phyloP scores from a whole-genome alignment of 2,797 vertebrate genomes.

The Rallus crepitans region DNA sequence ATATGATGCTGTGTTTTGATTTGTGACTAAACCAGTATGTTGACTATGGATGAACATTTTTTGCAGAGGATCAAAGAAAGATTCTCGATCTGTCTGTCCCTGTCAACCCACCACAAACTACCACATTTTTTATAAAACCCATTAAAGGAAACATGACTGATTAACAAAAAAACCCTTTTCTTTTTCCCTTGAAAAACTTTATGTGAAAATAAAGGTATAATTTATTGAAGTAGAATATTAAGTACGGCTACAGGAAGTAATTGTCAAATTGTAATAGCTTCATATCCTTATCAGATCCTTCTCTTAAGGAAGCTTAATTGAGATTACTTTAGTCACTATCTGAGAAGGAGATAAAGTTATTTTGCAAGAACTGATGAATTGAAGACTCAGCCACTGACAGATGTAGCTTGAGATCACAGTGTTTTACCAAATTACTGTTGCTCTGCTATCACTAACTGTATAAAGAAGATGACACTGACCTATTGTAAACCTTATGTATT shows the following conservation, averaged over 20 bases:
- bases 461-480: background rate
- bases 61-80: background rate
- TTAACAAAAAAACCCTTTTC: background rate
- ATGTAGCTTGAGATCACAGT: background rate
- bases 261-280: background rate
- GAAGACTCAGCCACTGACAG: background rate
- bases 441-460: background rate
- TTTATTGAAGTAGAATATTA: background rate
- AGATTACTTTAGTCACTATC: background rate
- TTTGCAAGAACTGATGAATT: background rate
- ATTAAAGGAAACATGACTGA: background rate
- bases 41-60: background rate
- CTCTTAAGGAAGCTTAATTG: background rate
- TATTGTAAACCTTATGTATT: background rate
- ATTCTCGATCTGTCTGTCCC: background rate
- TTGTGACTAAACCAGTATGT: background rate
- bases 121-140: background rate
- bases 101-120: background rate
- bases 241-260: background rate
- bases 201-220: background rate
- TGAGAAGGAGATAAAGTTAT: background rate
- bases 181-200: background rate
- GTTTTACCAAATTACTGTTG: background rate
- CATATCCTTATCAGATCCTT: background rate
- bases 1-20: background rate